Percentiles rank a stretch among this genome's conserved stretches.
phyloP scores from a whole-genome alignment of 2,888 invertebrate species.

The Rhagonycha lutea region DNA sequence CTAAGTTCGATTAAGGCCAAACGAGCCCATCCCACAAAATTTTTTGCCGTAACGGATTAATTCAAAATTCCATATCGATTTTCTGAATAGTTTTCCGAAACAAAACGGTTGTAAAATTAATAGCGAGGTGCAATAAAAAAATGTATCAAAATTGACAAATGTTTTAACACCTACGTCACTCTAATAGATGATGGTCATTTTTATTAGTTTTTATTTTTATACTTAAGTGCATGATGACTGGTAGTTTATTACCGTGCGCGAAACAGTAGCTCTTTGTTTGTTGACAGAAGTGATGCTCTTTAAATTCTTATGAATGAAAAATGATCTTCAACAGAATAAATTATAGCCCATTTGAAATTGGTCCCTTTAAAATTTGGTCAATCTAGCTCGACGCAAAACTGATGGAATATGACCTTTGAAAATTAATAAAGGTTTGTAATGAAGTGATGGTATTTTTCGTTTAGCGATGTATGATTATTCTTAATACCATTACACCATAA shows the following conservation, averaged over 20 bases:
- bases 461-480: neutral
- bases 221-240: constrained; percentile 30
- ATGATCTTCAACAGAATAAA: constrained; percentile 10
- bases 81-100: neutral
- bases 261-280: constrained; percentile 43
- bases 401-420: neutral
- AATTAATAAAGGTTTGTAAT: neutral
- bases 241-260: constrained; percentile 35
- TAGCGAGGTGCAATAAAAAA: neutral
- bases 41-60: neutral
- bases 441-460: neutral
- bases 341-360: constrained; percentile 1
- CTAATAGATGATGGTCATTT: constrained; percentile 6
- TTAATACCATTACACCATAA: neutral
- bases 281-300: constrained; percentile 38
- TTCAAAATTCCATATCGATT: neutral
- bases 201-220: constrained; percentile 29
- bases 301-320: constrained; percentile 27
- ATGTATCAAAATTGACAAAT: neutral
- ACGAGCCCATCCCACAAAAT: neutral
- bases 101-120: neutral
- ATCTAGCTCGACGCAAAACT: neutral
- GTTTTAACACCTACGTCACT: constrained; percentile 18
- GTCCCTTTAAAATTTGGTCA: neutral
- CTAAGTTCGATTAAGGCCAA: neutral